Evolutionary conservation across 2,113 vertebrate genomes (phyloP), one percentile per base, ranked within the genome.

Genomic region (Scolopax mira): DNA sequence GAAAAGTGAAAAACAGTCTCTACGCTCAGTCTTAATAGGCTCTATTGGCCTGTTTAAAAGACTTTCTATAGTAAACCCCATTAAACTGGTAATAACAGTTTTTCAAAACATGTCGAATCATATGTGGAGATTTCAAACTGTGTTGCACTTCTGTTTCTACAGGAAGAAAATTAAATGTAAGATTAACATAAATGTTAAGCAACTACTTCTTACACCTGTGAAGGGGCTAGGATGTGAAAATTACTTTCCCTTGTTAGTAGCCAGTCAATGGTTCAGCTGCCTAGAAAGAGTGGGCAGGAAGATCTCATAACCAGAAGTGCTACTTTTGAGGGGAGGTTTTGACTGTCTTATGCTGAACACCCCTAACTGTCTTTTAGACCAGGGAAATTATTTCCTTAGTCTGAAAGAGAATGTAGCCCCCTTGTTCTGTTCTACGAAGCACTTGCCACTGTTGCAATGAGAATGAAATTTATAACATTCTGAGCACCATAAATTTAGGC

Each of bases 71-170:
- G 62, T 42, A 84, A 90, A 84, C 57, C 27, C 22, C 54, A 67
- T 90, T 91, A 91, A 94, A 90, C 39, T 57, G 72, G 51, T 77
- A 88, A 86, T 87, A 88, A 67, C 54, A 86, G 48, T 42, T 93
- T 94, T 93, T 93, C 83, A 90, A 93, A 95, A 65, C 66, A 94
- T 60, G 62, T 58, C 80, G 82, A 78, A 95, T 89, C 93, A 82
- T 89, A 92, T 25, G 82, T 52, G 87, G 74, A 83, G 51, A 78
- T 89, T 81, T 75, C 89, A 87, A 86, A 78, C 35, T 57, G 33
- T 42, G 44, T 52, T 44, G 72, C 86, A 64, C 71, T 74, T 72
- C 85, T 78, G 54, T 72, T 90, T 93, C 79, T 80, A 77, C 80
- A 71, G 74, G 85, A 83, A 94, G 60, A 94, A 85, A 92, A 90